These are phyloP conservation scores for Scophthalmus maximus DNA, from an alignment of 2,113 vertebrate species.

Conservation along the genomic window DNA sequence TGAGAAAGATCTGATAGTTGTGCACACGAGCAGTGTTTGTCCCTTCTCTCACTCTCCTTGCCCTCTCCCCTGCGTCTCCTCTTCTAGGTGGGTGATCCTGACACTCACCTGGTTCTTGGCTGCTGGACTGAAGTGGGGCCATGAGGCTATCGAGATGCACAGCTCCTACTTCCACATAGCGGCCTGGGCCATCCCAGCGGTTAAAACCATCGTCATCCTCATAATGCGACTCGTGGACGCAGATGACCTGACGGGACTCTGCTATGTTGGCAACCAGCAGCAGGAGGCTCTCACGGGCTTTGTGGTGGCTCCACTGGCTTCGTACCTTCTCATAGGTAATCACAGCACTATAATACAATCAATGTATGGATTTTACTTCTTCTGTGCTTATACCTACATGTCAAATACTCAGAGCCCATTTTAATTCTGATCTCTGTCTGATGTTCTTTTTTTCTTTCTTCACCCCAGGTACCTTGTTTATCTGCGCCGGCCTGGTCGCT, in stretches of 20 bases:
- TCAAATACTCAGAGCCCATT: not conserved
- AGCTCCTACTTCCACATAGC: slow-evolving; percentile 99
- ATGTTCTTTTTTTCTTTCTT: not conserved
- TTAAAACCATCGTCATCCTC: slow-evolving; percentile 98
- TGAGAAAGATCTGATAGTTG: not conserved
- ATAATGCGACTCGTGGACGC: slow-evolving; percentile 98
- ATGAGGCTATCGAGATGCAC: slow-evolving; percentile 99
- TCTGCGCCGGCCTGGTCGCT: slow-evolving; percentile 94
- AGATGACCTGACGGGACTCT: slow-evolving; percentile 94
- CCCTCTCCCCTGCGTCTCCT: slow-evolving; percentile 67
- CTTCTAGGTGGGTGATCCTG: slow-evolving; percentile 96
- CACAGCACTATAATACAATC: not conserved
- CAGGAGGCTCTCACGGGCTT: slow-evolving; percentile 96
- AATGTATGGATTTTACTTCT: not conserved
- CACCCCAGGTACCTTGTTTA: slow-evolving; percentile 90
- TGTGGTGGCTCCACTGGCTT: slow-evolving; percentile 95
- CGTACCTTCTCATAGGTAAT: slow-evolving; percentile 92
- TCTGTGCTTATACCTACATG: not conserved
- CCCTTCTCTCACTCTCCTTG: not conserved
- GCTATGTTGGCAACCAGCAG: slow-evolving; percentile 96
- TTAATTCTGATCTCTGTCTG: too few species aligned
- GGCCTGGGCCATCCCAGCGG: slow-evolving; percentile 96
- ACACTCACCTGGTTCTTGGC: slow-evolving; percentile 99
- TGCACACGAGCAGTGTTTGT: not conserved
- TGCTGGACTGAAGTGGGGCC: slow-evolving; percentile 98